Conservation (phyloP, 2,888 invertebrate species). For the Epinotia bilunana region DNA sequence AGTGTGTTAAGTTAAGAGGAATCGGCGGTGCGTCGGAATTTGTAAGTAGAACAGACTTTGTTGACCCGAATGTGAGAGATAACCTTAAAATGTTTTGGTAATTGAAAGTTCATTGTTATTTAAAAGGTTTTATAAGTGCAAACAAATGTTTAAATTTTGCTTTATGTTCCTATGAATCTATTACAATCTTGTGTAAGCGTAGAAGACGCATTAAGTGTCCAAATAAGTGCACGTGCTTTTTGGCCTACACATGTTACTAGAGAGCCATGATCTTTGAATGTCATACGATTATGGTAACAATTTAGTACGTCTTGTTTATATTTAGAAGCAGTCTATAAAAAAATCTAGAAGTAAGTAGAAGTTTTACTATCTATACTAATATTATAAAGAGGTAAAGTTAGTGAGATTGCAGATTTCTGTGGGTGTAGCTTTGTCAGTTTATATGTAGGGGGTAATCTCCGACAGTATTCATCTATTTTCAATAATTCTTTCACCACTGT, state of each 20-base stretch:
- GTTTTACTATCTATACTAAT: neutral
- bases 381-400: too few relatives aligned
- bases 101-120: slow-evolving; percentile 10
- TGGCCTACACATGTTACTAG: neutral
- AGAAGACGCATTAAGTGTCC: neutral
- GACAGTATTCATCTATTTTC: too few relatives aligned
- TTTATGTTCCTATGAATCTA: slow-evolving; percentile 7
- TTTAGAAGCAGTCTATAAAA: neutral
- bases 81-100: slow-evolving; percentile 50
- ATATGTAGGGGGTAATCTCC: too few relatives aligned
- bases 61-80: slow-evolving; percentile 29
- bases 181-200: neutral
- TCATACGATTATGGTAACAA: slow-evolving; percentile 17
- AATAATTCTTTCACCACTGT: too few relatives aligned
- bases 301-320: neutral
- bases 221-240: slow-evolving; percentile 17
- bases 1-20: slow-evolving; percentile 22
- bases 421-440: too few relatives aligned
- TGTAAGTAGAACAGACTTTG: slow-evolving; percentile 24
- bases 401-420: too few relatives aligned
- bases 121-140: neutral
- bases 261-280: neutral
- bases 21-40: neutral
- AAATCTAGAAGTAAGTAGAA: neutral
- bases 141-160: neutral